These are phyloP conservation scores for Astatoreochromis straeleni DNA, from an alignment of 2,113 vertebrate species.

Conservation along the genomic window DNA sequence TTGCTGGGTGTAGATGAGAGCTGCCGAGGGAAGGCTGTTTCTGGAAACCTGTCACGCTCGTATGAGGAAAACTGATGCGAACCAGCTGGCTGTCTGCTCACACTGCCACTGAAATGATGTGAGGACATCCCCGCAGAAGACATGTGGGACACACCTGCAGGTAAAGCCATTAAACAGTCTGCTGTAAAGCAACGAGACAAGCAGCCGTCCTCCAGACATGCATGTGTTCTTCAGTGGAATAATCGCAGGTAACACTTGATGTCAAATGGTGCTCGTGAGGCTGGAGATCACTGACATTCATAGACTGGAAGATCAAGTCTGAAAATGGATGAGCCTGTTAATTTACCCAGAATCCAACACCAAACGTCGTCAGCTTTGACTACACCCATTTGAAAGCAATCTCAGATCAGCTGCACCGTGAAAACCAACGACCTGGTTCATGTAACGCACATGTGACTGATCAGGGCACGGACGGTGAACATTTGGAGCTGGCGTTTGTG, in stretches of 20 bases:
- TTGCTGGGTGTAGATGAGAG: neutral
- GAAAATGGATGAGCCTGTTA: neutral
- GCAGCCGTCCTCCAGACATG: neutral
- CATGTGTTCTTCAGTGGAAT: neutral
- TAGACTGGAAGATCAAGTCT: neutral
- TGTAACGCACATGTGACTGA: neutral
- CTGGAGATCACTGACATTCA: neutral
- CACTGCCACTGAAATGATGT: neutral
- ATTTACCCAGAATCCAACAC: neutral
- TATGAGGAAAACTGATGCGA: conserved; percentile 3
- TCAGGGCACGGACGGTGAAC: neutral
- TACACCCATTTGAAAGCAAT: neutral
- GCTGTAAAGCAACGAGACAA: neutral
- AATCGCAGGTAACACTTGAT: neutral
- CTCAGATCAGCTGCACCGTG: neutral
- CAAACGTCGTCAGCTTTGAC: neutral
- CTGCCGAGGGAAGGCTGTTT: neutral
- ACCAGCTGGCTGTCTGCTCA: conserved; percentile 24
- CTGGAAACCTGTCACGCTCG: neutral
- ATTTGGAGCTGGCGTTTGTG: neutral
- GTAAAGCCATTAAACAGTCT: conserved; percentile 25
- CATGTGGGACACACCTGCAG: conserved; percentile 35
- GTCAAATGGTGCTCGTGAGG: neutral
- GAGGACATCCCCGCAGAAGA: conserved; percentile 10
- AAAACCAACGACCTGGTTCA: neutral